Conservation (phyloP, 2,113 vertebrate species). For the Hemiprocne comata region DNA sequence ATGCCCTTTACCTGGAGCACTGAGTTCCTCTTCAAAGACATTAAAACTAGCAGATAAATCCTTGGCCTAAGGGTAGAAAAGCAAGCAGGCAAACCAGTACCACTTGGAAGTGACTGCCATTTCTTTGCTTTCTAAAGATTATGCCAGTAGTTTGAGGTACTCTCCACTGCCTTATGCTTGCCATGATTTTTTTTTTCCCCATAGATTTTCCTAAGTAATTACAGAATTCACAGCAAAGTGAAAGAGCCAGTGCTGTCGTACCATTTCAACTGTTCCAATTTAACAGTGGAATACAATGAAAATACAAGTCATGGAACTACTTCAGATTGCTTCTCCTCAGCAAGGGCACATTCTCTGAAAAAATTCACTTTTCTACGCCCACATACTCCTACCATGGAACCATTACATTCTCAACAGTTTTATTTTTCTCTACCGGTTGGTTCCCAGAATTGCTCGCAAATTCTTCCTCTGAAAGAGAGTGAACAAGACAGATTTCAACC, state of each 20-base stretch:
- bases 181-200: neutral
- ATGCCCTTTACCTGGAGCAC: neutral
- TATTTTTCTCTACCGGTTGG: neutral
- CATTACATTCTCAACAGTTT: neutral
- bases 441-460: neutral
- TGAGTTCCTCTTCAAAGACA: neutral
- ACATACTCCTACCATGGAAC: neutral
- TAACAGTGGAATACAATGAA: neutral
- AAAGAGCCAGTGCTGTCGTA: neutral
- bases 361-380: neutral
- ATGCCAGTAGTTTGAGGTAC: neutral
- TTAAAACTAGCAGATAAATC: neutral
- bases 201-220: neutral
- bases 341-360: neutral
- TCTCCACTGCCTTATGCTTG: neutral
- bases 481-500: neutral
- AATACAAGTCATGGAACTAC: neutral
- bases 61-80: neutral
- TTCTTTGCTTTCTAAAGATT: neutral
- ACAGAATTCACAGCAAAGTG: neutral
- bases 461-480: neutral
- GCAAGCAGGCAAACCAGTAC: neutral
- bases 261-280: neutral
- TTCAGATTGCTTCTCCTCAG: neutral
- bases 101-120: neutral